Evolutionary conservation across 1,140 invertebrate genomes (phyloP).

Genomic region (Drosophila hydei): DNA sequence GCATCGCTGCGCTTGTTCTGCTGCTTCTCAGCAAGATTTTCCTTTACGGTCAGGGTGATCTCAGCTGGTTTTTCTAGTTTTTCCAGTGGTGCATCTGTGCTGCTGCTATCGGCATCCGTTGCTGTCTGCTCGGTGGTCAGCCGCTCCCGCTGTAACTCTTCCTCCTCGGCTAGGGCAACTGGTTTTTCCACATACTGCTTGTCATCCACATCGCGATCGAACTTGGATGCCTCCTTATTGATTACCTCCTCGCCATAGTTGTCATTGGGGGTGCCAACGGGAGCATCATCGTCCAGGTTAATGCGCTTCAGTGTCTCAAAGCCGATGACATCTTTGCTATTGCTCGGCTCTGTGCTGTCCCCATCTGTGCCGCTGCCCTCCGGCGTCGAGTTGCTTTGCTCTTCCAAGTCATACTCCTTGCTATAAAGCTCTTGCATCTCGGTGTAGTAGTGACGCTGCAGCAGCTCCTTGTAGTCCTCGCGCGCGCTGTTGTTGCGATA

Average conservation of each 20-base stretch:
- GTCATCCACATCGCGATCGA: conserved; percentile 81
- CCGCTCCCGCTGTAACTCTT: conserved; percentile 66
- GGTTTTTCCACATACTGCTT: conserved; percentile 84
- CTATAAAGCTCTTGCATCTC: conserved; percentile 86
- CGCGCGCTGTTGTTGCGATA: conserved; percentile 87
- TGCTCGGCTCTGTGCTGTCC: conserved; percentile 55
- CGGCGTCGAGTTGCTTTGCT: conserved; percentile 57
- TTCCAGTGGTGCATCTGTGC: conserved; percentile 44
- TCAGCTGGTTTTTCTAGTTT: conserved; percentile 78
- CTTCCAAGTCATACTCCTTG: conserved; percentile 82
- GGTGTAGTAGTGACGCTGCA: conserved; percentile 86
- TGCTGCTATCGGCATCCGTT: conserved; percentile 50
- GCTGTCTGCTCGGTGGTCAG: conserved; percentile 49
- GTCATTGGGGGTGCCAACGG: conserved; percentile 29
- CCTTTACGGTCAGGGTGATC: conserved; percentile 38
- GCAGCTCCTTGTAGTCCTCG: conserved; percentile 86
- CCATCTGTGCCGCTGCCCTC: conserved; percentile 27
- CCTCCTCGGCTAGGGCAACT: conserved; percentile 77
- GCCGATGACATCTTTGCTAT: conserved; percentile 80
- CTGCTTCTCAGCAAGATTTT: conserved; percentile 64
- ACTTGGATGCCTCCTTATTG: conserved; percentile 78
- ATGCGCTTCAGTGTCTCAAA: conserved; percentile 81
- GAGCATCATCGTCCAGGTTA: conserved; percentile 66
- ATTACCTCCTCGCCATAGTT: conserved; percentile 74
- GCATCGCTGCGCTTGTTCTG: conserved; percentile 72